A percentile compares a stretch with the other conserved stretches of the same genome.
These are phyloP conservation scores for Melanotaenia duboulayi DNA, from an alignment of 2,113 vertebrate genomes.

Conservation along the genomic window DNA sequence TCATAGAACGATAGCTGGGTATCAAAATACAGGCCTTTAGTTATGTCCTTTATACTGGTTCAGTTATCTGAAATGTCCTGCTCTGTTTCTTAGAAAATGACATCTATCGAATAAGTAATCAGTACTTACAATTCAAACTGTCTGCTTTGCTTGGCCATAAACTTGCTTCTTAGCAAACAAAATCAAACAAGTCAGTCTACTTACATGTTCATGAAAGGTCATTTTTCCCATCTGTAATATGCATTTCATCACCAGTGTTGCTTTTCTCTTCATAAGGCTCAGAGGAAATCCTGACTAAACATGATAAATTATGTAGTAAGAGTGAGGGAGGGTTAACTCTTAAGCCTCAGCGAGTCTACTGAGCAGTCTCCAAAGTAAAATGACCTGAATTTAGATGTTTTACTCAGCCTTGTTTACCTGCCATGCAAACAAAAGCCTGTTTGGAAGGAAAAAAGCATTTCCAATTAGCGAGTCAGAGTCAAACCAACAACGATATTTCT, in stretches of 20 bases:
- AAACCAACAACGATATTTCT: no score
- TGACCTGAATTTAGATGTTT: neutral
- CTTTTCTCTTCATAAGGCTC: conserved; percentile 29
- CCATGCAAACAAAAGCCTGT: neutral
- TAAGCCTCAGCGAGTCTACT: neutral
- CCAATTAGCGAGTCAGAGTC: no score
- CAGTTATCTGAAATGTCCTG: conserved; percentile 32
- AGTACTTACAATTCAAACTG: conserved; percentile 37
- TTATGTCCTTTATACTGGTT: conserved; percentile 17
- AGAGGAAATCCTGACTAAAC: conserved; percentile 31
- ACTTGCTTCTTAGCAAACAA: conserved; percentile 47
- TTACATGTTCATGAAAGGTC: conserved; percentile 55
- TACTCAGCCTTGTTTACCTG: neutral
- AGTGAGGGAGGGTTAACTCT: neutral
- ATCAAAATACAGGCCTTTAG: neutral
- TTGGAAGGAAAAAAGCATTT: no score
- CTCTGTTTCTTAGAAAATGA: conserved; percentile 26
- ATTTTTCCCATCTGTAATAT: no score
- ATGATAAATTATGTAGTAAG: conserved; percentile 57
- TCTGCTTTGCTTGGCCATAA: conserved; percentile 34
- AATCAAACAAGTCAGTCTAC: conserved; percentile 45
- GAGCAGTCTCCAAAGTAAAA: conserved; percentile 3
- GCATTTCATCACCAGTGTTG: conserved; percentile 14
- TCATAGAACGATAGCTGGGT: conserved; percentile 1
- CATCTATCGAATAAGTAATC: conserved; percentile 57